Evolutionary conservation across 1,140 invertebrate species (phyloP).

Genomic region (Lamellibrachia luymesi): DNA sequence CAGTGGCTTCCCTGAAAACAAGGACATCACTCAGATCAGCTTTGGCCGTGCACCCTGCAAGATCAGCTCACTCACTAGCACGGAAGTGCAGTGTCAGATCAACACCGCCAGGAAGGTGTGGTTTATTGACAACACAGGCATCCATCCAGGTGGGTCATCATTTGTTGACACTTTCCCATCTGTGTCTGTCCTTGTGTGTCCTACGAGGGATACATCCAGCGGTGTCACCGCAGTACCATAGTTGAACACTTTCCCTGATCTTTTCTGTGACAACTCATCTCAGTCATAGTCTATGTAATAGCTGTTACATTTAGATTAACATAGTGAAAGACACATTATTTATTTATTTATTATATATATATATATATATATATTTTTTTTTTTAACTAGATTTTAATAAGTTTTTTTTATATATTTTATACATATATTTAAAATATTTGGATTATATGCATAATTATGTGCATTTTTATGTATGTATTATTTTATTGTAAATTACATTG

Average conservation of each 20-base stretch:
- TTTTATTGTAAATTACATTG: no score
- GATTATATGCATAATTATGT: no score
- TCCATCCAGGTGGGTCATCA: neutral
- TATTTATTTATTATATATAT: no score
- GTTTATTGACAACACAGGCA: neutral
- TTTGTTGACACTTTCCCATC: neutral
- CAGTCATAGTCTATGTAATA: no score
- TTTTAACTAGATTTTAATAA: no score
- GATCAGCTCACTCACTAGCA: conserved; percentile 29
- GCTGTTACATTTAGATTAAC: no score
- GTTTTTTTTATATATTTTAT: no score
- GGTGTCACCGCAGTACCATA: neutral
- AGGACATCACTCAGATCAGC: conserved; percentile 20
- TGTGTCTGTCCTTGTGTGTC: neutral
- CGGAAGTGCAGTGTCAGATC: conserved; percentile 31
- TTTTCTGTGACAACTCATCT: neutral
- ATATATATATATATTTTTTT: no score
- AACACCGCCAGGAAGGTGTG: neutral
- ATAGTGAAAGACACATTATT: no score
- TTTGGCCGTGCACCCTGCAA: conserved; percentile 28
- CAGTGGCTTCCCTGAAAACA: conserved; percentile 27
- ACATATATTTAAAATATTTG: no score
- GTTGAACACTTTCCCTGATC: neutral
- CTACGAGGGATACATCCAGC: neutral
- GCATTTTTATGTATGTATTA: no score